A percentile compares a stretch with the other conserved stretches of the same genome.
Conservation (phyloP, 1,140 invertebrate genomes). For the Popillia japonica region DNA sequence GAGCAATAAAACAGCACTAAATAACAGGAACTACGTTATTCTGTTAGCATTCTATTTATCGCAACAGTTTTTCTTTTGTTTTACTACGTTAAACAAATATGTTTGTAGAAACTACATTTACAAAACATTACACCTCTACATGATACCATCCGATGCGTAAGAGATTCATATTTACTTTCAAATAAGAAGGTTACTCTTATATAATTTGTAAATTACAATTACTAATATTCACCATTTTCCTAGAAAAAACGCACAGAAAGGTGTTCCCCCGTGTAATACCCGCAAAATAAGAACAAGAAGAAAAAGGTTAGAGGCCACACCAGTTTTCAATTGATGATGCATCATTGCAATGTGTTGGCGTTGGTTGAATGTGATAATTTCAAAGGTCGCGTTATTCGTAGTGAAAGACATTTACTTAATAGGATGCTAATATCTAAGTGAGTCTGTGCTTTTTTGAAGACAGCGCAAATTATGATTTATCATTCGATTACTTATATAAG, state of each 20-base stretch:
- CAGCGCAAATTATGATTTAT: not conserved
- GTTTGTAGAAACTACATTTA: not conserved
- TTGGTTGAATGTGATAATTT: not conserved
- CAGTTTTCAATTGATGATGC: not conserved
- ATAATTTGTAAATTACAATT: not conserved
- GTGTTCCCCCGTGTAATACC: not conserved
- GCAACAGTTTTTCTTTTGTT: not conserved
- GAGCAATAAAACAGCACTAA: not conserved
- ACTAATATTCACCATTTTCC: not conserved
- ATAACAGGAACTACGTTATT: not conserved
- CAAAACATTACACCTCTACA: not conserved
- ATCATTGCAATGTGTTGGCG: not conserved
- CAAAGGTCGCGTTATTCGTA: constrained; percentile 13
- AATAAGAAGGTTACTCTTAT: not conserved
- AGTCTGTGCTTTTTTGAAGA: not conserved
- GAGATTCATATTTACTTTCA: not conserved
- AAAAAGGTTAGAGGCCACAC: constrained; percentile 15
- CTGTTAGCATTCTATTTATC: not conserved
- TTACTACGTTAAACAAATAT: no score
- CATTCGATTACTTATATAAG: not conserved
- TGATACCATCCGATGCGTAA: not conserved
- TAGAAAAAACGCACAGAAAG: not conserved
- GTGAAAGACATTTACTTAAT: constrained; percentile 6
- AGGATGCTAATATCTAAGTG: not conserved
- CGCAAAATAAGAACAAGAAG: not conserved